Base-by-base conservation (phyloP, 2,888 invertebrate genomes). In the Tillus elongatus region DNA sequence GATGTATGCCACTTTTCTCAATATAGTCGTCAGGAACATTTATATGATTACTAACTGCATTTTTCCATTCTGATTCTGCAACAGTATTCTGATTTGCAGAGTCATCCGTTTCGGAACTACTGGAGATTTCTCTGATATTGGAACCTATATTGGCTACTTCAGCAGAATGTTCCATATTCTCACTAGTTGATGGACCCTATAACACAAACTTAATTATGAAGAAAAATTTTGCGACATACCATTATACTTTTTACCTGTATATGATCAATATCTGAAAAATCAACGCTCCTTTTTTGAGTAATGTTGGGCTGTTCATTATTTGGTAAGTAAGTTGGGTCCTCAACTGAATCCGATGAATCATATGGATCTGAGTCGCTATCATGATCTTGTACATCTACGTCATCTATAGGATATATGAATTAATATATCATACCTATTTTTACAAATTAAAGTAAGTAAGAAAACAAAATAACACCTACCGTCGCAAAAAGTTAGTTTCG, bases 41-140 rank as follows among this genome's bases (percentile, higher is more conserved):
- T 24, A 41, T 35, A 36, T 42, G 44, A 35, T 41, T 44, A 37
- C 41, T 36, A 24, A 15, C 27, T 26, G 42, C 39, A 26, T 37
- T 32, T 9, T 34, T 31, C 36, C 42, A 44, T 16, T 40, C 37
- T 37, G 42, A 36, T 33, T 33, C 14, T 24, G 42, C 26, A 30
- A 44, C 30, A 37, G 39, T 30, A 38, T 33, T 16, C 15, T 6
- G 6, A 19, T n/a, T n/a, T 8, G 6, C n/a, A 19, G n/a, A 19
- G n/a, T 19, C 24, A 8, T n/a, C 24, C 6, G 24, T 8, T 19
- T 19, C 24, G n/a, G 24, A 19, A 19, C 24, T 19, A 19, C 24
- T 19, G n/a, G 24, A 19, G 6, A 8, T 6, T n/a, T 19, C 24
- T n/a, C 24, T 19, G 6, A 19, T 6, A 19, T 19, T 6, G n/a